A percentile compares a stretch with the other conserved stretches of the same genome.
Conservation (phyloP, 2,888 invertebrate species). For the Melolontha melolontha region DNA sequence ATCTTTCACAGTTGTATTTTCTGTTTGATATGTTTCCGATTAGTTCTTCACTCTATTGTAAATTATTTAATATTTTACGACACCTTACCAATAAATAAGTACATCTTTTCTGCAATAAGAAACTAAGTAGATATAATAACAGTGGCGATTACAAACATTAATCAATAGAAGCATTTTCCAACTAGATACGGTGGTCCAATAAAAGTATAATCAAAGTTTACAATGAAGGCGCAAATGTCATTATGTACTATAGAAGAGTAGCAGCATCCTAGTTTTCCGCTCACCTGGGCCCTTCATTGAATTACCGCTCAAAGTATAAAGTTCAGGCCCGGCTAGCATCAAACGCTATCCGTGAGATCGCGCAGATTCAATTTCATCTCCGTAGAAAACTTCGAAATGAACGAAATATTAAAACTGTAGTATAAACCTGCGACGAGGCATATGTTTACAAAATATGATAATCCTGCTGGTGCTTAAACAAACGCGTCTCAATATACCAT, state of each 20-base stretch:
- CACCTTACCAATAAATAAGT: background rate
- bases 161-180: constrained; percentile 4
- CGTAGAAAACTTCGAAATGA: too few relatives aligned
- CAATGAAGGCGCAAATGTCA: constrained; percentile 54
- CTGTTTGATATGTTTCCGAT: too few relatives aligned
- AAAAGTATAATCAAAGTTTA: constrained; percentile 52
- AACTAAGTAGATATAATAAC: too few relatives aligned
- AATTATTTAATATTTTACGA: background rate
- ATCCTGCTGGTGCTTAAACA: too few relatives aligned
- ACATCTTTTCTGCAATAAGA: too few relatives aligned
- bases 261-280: constrained; percentile 53
- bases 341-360: constrained; percentile 5
- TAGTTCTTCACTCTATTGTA: too few relatives aligned
- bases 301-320: constrained; percentile 46
- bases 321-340: constrained; percentile 2
- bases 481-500: too few relatives aligned
- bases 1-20: too few relatives aligned
- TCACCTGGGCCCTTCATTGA: constrained; percentile 53
- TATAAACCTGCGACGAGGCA: too few relatives aligned
- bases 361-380: constrained; percentile 19
- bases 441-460: too few relatives aligned
- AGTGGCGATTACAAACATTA: background rate
- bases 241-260: constrained; percentile 52
- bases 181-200: constrained; percentile 48
- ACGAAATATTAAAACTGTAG: too few relatives aligned